Percentiles rank a stretch among this genome's conserved stretches.
phyloP scores from a whole-genome alignment of 2,797 vertebrate genomes.

The Bradypodion pumilum region DNA sequence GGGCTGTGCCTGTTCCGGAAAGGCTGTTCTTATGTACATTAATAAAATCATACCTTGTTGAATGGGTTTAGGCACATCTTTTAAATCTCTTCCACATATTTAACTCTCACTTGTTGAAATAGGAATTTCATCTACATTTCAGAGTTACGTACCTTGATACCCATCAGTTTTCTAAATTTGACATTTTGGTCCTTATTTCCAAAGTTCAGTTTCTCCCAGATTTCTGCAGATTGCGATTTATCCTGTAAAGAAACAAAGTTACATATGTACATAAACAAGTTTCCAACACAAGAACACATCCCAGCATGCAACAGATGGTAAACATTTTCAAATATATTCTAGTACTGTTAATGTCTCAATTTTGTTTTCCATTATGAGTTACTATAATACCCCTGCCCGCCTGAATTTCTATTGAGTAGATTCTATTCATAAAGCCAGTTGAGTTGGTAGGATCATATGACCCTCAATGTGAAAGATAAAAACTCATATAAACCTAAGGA shows the following conservation, averaged over 20 bases:
- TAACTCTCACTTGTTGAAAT: background rate
- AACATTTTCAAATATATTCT: background rate
- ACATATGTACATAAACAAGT: fast-evolving
- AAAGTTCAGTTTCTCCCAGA: constrained; percentile 98
- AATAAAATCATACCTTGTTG: background rate
- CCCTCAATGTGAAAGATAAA: background rate
- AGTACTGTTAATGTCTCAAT: background rate
- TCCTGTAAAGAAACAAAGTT: constrained; percentile 76
- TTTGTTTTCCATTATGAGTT: background rate
- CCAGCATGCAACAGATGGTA: background rate
- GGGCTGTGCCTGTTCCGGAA: too few species aligned
- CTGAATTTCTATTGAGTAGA: background rate
- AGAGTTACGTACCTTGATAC: constrained; percentile 90
- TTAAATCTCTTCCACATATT: background rate
- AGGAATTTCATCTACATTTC: background rate
- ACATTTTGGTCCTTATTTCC: constrained; percentile 99
- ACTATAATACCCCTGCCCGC: background rate
- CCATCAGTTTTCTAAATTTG: constrained; percentile 98
- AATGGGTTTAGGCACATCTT: background rate
- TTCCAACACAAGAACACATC: background rate
- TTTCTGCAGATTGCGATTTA: constrained; percentile 96
- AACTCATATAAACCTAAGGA: background rate
- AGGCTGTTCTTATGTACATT: too few species aligned
- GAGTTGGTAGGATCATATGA: background rate
- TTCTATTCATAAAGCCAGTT: background rate